phyloP scores from a whole-genome alignment of 2,888 invertebrate genomes.

The Eledona agricola region DNA sequence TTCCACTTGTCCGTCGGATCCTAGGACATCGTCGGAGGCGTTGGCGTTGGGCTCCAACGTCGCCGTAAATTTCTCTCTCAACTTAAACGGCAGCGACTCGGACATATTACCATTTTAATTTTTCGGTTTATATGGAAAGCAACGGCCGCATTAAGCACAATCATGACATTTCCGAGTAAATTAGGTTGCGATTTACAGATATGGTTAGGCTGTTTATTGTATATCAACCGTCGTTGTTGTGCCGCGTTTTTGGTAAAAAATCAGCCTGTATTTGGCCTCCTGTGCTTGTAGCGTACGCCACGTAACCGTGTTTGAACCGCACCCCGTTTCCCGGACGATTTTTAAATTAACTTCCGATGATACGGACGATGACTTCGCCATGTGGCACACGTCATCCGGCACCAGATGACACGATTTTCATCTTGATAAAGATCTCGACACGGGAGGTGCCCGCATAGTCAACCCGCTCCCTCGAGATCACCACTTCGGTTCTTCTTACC shows the following conservation, averaged over 20 bases:
- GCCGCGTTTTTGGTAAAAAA: constrained; percentile 21
- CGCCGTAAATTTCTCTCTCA: constrained; percentile 16
- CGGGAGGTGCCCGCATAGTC: constrained; percentile 8
- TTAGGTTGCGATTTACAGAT: constrained; percentile 35
- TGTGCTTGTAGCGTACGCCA: constrained; percentile 3
- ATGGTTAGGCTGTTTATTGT: constrained; percentile 32
- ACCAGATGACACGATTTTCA: constrained; percentile 21
- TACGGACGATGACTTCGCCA: constrained; percentile 18
- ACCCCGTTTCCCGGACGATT: constrained; percentile 3
- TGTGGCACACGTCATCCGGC: constrained; percentile 11
- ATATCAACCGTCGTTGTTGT: constrained; percentile 20
- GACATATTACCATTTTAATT: constrained; percentile 35
- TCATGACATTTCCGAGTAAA: constrained; percentile 37
- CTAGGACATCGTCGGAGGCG: too few species aligned
- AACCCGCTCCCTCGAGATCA: too few species aligned
- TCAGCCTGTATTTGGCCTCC: constrained; percentile 20
- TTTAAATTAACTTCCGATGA: constrained; percentile 19
- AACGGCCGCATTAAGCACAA: constrained; percentile 32
- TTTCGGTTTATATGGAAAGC: constrained; percentile 34
- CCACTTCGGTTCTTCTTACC: too few species aligned
- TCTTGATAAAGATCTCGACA: constrained; percentile 4
- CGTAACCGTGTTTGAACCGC: not conserved
- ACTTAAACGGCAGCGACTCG: constrained; percentile 14
- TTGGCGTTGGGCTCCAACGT: constrained; percentile 7
- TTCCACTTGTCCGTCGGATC: too few species aligned